Conservation (phyloP, 2,113 vertebrate genomes). For the Chaetodon trifascialis region DNA sequence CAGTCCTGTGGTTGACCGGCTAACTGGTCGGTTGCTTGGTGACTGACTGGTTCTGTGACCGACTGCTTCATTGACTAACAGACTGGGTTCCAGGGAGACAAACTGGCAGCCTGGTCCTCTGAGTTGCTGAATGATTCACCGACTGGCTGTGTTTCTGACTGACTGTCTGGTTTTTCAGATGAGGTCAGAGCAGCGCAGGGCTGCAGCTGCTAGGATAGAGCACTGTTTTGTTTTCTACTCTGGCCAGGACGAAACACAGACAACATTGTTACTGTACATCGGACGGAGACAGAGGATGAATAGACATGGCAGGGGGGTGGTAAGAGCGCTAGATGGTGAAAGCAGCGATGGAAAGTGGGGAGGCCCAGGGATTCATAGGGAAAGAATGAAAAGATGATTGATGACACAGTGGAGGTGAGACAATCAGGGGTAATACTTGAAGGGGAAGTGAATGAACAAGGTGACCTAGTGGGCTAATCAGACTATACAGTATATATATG, state of each 20-base stretch:
- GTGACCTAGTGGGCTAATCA: constrained; percentile 29
- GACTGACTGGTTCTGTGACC: constrained; percentile 6
- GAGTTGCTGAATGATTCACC: constrained; percentile 63
- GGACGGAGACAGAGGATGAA: constrained; percentile 61
- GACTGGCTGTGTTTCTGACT: constrained; percentile 37
- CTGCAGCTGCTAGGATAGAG: constrained; percentile 76
- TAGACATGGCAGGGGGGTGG: constrained; percentile 40
- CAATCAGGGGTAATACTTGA: constrained; percentile 20
- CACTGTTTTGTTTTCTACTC: constrained; percentile 66
- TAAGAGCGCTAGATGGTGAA: constrained; percentile 48
- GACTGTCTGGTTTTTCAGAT: constrained; percentile 66
- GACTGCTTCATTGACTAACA: background rate
- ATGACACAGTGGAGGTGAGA: constrained; percentile 49
- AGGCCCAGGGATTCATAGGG: constrained; percentile 13
- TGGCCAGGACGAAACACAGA: constrained; percentile 66
- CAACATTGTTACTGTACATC: constrained; percentile 76
- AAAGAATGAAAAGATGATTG: constrained; percentile 55
- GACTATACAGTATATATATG: background rate
- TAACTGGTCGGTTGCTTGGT: background rate
- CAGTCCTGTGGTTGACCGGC: background rate
- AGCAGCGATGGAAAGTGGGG: constrained; percentile 43
- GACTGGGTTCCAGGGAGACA: constrained; percentile 26
- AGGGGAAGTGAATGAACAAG: constrained; percentile 21
- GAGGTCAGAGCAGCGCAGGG: constrained; percentile 67
- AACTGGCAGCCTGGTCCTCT: constrained; percentile 43